Conservation (phyloP, 1,140 invertebrate species). For the Aphidius gifuensis region DNA sequence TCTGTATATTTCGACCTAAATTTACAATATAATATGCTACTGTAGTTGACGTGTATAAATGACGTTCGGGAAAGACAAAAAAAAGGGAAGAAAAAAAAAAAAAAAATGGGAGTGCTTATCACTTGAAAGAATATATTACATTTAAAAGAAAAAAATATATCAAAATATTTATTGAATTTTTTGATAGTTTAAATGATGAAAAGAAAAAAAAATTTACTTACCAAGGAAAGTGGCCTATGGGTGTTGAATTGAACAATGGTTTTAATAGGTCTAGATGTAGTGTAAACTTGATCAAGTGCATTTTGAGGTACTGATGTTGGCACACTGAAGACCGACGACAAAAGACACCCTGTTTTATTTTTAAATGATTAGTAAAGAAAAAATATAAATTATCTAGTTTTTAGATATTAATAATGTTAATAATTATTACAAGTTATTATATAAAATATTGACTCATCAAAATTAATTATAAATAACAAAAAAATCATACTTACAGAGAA, state of each 20-base stretch:
- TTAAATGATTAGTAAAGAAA: neutral
- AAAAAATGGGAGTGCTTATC: no score
- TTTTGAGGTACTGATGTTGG: slow-evolving; percentile 12
- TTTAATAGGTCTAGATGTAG: slow-evolving; percentile 19
- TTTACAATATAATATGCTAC: no score
- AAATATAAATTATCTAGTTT: neutral
- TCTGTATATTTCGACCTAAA: no score
- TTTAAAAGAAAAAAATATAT: no score
- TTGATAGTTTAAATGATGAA: no score
- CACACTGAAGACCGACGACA: slow-evolving; percentile 14
- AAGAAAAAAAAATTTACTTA: neutral
- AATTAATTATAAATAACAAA: neutral
- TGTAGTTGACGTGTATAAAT: no score
- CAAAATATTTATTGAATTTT: no score
- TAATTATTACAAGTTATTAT: neutral
- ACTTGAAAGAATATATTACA: no score
- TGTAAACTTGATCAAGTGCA: slow-evolving; percentile 16
- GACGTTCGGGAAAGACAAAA: no score
- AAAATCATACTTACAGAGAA: slow-evolving; percentile 18
- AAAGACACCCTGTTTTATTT: slow-evolving; percentile 16
- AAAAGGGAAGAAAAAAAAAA: no score
- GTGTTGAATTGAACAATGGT: slow-evolving; percentile 21
- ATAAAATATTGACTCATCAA: neutral
- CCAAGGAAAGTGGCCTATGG: slow-evolving; percentile 10
- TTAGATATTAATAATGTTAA: neutral